phyloP scores from a whole-genome alignment of 2,797 vertebrate genomes.

The Hippoglossus hippoglossus region DNA sequence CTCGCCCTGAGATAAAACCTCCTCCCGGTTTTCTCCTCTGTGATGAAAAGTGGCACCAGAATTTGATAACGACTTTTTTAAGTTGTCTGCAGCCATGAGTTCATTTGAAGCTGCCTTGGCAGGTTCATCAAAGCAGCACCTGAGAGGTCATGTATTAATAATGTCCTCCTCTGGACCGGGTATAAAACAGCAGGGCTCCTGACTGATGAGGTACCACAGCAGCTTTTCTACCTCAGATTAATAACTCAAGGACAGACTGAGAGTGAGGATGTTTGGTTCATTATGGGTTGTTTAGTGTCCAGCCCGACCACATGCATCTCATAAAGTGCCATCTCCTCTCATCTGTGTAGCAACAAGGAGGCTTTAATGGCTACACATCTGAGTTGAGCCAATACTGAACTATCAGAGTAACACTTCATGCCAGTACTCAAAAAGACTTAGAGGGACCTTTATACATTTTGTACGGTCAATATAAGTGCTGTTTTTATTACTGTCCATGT shows the following conservation, averaged over 20 bases:
- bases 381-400: slow-evolving; percentile 38
- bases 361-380: slow-evolving; percentile 28
- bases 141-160: slow-evolving; percentile 42
- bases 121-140: slow-evolving; percentile 27
- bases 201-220: slow-evolving; percentile 3
- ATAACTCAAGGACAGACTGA: slow-evolving; percentile 12
- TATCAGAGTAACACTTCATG: slow-evolving; percentile 22
- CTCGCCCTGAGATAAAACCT: neutral
- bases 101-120: slow-evolving; percentile 30
- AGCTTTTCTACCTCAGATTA: slow-evolving; percentile 13
- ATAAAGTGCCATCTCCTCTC: slow-evolving; percentile 18
- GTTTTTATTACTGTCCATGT: neutral
- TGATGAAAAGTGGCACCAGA: slow-evolving; percentile 26
- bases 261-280: slow-evolving; percentile 22
- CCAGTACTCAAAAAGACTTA: slow-evolving; percentile 1
- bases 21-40: neutral
- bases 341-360: slow-evolving; percentile 18
- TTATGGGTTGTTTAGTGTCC: neutral
- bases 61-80: slow-evolving; percentile 32
- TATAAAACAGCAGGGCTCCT: slow-evolving; percentile 15
- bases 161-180: slow-evolving; percentile 20
- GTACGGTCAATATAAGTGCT: no score
- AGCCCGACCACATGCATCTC: slow-evolving; percentile 4
- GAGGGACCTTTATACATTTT: no score
- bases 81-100: slow-evolving; percentile 14